phyloP scores from a whole-genome alignment of 2,113 vertebrate genomes.

The Tautogolabrus adspersus region DNA sequence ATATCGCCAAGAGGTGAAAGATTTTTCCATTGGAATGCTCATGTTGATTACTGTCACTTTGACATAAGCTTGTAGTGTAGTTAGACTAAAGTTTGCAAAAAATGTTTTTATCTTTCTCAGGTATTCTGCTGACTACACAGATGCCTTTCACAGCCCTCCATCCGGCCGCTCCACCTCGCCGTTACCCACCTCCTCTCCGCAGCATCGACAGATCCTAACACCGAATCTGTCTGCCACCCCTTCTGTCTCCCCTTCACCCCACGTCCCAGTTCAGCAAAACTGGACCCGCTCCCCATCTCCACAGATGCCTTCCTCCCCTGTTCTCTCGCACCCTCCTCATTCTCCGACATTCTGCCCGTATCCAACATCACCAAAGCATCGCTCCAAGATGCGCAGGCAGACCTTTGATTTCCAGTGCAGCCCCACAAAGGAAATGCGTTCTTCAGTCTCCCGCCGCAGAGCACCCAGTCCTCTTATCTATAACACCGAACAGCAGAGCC shows the following conservation, averaged over 20 bases:
- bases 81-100: neutral
- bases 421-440: conserved; percentile 78
- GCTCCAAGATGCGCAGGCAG: conserved; percentile 81
- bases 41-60: too few relatives aligned
- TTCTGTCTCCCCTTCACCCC: conserved; percentile 73
- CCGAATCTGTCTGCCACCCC: conserved; percentile 71
- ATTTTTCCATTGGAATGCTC: neutral
- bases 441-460: conserved; percentile 82
- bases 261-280: conserved; percentile 75
- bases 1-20: too few relatives aligned
- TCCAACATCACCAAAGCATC: conserved; percentile 85
- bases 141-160: conserved; percentile 84
- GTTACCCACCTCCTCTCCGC: conserved; percentile 80
- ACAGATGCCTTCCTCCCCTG: conserved; percentile 87
- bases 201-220: conserved; percentile 80
- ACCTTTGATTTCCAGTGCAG: conserved; percentile 83
- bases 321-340: conserved; percentile 78
- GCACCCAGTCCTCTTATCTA: conserved; percentile 92
- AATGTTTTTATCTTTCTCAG: conserved; percentile 71
- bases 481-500: conserved; percentile 85
- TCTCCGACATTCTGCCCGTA: conserved; percentile 89
- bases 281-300: conserved; percentile 86
- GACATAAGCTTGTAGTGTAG: neutral
- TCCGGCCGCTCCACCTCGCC: conserved; percentile 82
- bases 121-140: conserved; percentile 84